Evolutionary conservation across 2,113 vertebrate species (phyloP), one percentile per base, ranked within the genome.

Genomic region (Dromiciops gliroides): DNA sequence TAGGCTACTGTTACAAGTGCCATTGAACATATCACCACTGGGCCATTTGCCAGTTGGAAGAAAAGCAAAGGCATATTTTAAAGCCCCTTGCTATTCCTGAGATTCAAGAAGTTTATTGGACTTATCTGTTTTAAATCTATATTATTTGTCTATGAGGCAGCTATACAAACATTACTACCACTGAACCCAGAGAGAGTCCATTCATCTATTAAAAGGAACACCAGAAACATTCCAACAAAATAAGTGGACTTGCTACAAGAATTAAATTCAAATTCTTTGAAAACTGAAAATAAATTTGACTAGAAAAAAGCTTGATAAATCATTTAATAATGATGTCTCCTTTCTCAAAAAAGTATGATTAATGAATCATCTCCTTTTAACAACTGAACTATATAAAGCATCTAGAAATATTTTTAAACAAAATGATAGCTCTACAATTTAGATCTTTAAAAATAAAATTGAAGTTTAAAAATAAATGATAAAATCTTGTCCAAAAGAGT

Each of bases 91-190:
- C 90, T 92, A 56, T 22, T 93, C 25, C 50, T 90, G 23, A 88
- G 94, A 50, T 25, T 91, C 50, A 93, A 90, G 50, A 94, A 95
- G 60, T 91, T 94, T 14, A 19, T 28, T 44, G 67, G 23, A 56
- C 9, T 90, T 89, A 93, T 96, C 89, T 94, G 44, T 75, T 95
- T 25, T 50, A 96, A 90, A 93, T 9, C n/a, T 53, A 19, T 94
- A 91, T 2, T 83, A 89, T 96, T 92, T 95, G 88, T 89, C n/a
- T 48, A 60, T 83, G 83, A 95, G 11, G 49, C 37, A 94, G 22
- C 22, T 28, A 60, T 89, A 50, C 12, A 75, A 51, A n/a, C 12
- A 75, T 44, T 44, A 44, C 19, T 83, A 47, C 0, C 93, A 47
- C 0, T 5, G 5, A 83, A 19, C 23, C 5, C 37, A 83, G 67